Conservation (phyloP, 2,797 vertebrate genomes). For the Cercopithecus neglectus region DNA sequence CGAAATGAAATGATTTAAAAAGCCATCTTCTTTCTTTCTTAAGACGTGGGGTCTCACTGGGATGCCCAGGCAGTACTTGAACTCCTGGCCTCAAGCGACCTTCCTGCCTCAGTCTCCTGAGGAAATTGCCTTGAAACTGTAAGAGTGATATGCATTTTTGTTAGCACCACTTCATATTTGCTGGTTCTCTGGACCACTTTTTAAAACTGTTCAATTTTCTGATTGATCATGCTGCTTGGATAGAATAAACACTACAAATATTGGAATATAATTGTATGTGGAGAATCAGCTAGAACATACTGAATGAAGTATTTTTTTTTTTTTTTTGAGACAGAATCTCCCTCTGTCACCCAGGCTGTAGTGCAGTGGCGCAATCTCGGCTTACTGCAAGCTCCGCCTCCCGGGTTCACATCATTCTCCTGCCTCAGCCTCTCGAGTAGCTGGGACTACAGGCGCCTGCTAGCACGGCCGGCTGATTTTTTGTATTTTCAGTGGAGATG, state of each 20-base stretch:
- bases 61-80: not conserved
- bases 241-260: not conserved
- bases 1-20: not conserved
- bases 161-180: accelerated
- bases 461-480: too few species aligned
- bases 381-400: too few species aligned
- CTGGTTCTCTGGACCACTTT: not conserved
- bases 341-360: too few species aligned
- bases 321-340: too few species aligned
- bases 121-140: not conserved
- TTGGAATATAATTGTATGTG: accelerated
- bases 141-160: accelerated
- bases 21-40: too few species aligned
- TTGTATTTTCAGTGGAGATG: too few species aligned
- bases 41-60: not conserved
- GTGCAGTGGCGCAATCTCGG: too few species aligned
- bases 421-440: too few species aligned
- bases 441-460: too few species aligned
- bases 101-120: not conserved
- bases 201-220: not conserved
- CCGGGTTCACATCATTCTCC: too few species aligned
- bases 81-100: not conserved
- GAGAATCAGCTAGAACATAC: not conserved
- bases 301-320: not conserved
- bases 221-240: not conserved